Evolutionary conservation across 2,888 invertebrate species (phyloP).

Genomic region (Ochropacha duplaris): DNA sequence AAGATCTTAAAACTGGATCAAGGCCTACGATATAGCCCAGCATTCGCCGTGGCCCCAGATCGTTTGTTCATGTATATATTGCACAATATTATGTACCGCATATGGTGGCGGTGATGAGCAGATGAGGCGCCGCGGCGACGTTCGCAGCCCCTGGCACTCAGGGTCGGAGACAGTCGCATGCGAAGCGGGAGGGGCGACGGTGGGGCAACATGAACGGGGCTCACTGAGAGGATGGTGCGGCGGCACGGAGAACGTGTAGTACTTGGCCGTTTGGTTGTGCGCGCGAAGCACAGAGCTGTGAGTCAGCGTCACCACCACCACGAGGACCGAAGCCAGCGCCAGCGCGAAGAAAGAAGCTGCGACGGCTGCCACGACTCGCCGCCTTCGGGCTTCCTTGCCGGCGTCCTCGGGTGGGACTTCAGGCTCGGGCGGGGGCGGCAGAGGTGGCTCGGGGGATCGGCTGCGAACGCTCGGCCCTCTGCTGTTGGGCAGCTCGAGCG

Average conservation of each 20-base stretch:
- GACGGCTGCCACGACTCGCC: conserved; percentile 87
- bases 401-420: conserved; percentile 79
- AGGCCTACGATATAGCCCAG: conserved; percentile 35
- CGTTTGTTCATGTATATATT: conserved; percentile 47
- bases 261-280: conserved; percentile 85
- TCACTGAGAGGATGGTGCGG: conserved; percentile 84
- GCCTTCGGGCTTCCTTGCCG: conserved; percentile 86
- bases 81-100: conserved; percentile 69
- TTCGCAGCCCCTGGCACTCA: conserved; percentile 80
- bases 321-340: conserved; percentile 88
- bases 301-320: conserved; percentile 90
- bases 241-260: conserved; percentile 85
- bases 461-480: conserved; percentile 75
- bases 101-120: conserved; percentile 60
- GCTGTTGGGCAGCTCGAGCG: conserved; percentile 71
- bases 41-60: conserved; percentile 46
- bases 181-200: conserved; percentile 83
- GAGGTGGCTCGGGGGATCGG: conserved; percentile 70
- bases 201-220: conserved; percentile 84
- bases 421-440: conserved; percentile 61
- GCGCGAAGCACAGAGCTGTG: conserved; percentile 86
- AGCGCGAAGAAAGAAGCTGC: conserved; percentile 89
- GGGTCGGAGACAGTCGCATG: conserved; percentile 83
- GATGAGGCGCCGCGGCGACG: conserved; percentile 64
- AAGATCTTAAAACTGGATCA: not conserved